Evolutionary conservation across 2,797 vertebrate genomes (phyloP), one percentile per base, ranked within the genome.

Genomic region (Semaprochilodus insignis): DNA sequence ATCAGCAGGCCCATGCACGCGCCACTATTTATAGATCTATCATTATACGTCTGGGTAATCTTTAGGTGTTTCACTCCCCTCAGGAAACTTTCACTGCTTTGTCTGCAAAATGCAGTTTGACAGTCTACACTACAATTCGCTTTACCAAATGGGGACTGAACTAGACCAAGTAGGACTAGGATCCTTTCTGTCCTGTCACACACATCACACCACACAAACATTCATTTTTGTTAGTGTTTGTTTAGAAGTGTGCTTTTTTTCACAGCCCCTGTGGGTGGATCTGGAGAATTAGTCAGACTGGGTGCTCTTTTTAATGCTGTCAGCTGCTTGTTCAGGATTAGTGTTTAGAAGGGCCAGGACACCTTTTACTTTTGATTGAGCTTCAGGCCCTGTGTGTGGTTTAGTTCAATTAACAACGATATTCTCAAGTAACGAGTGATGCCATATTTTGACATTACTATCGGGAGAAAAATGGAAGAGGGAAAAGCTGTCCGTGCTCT

Each of bases 161-260:
- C 40, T 10, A 44, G 40, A 44, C 5, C 5, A 44, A 44, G 40
- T 6, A 10, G 5, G 8, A 44, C 40, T 2, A 31, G 31, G 31
- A 31, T 31, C 31, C 31, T 31, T 31, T 31, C 31, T 31, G 40
- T 44, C 14, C 15, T 63, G 60, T 31, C 23, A 7, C 19, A n/a
- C 31, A 74, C 36, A n/a, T 11, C 17, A n/a, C 21, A 17, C 48
- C 15, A 27, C 7, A 6, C 69, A 72, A 27, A 23, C 67, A 70
- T 51, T 72, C 23, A 48, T n/a, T 25, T 72, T 72, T 52, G 48
- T 54, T 55, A 31, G 25, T 72, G 69, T 72, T 72, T 48, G 15
- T 27, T 72, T 48, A 71, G 44, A 4, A 25, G 16, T 19, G 27
- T 2, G 27, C 31, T 31, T 31, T 8, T 73, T 72, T 72, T 73